Conservation (phyloP, 2,797 vertebrate genomes). For the Fundulus diaphanus region DNA sequence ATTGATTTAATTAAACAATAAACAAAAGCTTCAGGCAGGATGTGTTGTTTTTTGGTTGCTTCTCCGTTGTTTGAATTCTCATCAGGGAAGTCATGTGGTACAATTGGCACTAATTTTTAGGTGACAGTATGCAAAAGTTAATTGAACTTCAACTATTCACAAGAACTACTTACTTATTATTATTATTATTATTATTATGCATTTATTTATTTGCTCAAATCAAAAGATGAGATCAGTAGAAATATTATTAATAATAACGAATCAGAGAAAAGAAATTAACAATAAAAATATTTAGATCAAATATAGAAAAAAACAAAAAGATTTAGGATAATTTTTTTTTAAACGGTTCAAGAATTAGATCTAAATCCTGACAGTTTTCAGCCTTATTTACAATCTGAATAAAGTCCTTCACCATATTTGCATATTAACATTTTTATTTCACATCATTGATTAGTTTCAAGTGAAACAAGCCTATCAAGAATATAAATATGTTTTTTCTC, state of each 20-base stretch:
- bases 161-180: no score
- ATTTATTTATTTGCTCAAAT: background rate
- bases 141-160: no score
- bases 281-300: background rate
- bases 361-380: background rate
- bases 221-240: no score
- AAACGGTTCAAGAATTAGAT: background rate
- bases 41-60: background rate
- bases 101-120: background rate
- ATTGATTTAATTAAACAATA: background rate
- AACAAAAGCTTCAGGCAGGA: background rate
- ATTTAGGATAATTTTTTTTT: background rate
- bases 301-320: background rate
- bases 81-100: background rate
- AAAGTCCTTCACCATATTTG: background rate
- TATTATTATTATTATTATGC: background rate
- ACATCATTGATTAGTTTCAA: background rate
- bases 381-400: background rate
- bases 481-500: background rate
- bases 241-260: background rate
- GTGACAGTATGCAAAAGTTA: no score
- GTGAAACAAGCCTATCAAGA: background rate
- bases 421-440: background rate
- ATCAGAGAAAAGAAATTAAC: background rate
- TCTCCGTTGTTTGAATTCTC: background rate